These are phyloP conservation scores for Cryptocephalus primarius DNA, from an alignment of 2,888 invertebrate genomes.

Conservation along the genomic window DNA sequence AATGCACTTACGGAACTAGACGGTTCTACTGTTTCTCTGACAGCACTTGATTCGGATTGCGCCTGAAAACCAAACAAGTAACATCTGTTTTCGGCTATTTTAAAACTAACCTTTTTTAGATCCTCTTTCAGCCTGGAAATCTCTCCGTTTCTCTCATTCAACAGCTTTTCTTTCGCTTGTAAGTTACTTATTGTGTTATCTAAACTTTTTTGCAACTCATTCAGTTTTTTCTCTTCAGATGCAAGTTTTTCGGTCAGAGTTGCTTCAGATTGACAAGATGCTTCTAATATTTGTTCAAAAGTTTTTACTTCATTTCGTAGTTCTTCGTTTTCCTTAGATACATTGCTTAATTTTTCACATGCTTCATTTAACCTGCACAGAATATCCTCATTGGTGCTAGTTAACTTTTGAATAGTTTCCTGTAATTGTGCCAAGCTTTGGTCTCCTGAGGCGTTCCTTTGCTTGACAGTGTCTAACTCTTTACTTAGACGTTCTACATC, in stretches of 20 bases:
- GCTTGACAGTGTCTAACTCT: conserved; percentile 7
- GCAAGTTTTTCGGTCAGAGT: conserved; percentile 8
- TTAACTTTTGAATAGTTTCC: conserved; percentile 10
- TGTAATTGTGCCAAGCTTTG: conserved; percentile 5
- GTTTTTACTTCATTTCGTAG: conserved; percentile 6
- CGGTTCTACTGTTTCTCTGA: too few species aligned
- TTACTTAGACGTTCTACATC: conserved; percentile 48
- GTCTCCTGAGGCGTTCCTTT: conserved; percentile 10
- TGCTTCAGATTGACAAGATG: conserved; percentile 11
- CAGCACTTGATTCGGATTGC: too few species aligned
- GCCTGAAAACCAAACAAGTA: too few species aligned
- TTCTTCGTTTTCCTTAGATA: conserved; percentile 1
- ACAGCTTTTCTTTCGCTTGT: conserved; percentile 6
- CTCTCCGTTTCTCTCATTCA: conserved; percentile 12
- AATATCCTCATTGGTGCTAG: conserved; percentile 9
- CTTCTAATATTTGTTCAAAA: conserved; percentile 8
- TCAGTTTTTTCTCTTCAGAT: conserved; percentile 1
- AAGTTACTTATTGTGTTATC: not conserved
- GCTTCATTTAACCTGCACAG: conserved; percentile 8
- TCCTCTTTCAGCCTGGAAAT: conserved; percentile 16
- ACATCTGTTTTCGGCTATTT: not conserved
- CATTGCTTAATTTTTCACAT: conserved; percentile 7
- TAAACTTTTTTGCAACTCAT: conserved; percentile 4
- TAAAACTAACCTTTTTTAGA: conserved; percentile 14
- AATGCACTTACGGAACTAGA: too few species aligned